These are phyloP conservation scores for Phocoena phocoena DNA, from an alignment of 2,113 vertebrate genomes.

Conservation along the genomic window DNA sequence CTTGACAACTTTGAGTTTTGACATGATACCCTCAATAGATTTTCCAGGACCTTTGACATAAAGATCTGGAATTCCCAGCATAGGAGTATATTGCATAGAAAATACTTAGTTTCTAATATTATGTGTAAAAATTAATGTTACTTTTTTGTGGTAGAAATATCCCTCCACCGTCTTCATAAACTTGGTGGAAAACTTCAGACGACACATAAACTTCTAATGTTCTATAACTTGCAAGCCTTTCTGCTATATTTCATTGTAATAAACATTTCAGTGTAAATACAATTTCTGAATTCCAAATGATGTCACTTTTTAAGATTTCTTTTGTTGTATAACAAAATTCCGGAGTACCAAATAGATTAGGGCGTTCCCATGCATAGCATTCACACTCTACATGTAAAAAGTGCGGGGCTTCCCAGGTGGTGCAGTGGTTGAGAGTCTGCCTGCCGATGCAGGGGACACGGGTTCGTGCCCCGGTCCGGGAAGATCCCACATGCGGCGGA, in stretches of 20 bases:
- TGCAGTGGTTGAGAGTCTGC: too few relatives aligned
- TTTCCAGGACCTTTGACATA: background rate
- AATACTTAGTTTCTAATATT: background rate
- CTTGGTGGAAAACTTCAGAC: background rate
- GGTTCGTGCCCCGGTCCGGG: too few relatives aligned
- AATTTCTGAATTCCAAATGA: background rate
- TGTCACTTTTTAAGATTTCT: background rate
- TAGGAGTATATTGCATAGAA: background rate
- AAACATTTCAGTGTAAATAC: background rate
- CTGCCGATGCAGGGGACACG: too few relatives aligned
- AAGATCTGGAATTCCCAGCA: background rate
- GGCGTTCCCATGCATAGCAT: background rate
- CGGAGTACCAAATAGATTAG: background rate
- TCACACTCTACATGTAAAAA: background rate
- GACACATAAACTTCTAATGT: background rate
- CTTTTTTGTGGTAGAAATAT: background rate
- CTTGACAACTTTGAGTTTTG: background rate
- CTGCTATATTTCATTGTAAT: background rate
- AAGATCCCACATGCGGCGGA: too few relatives aligned
- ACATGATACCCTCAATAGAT: background rate
- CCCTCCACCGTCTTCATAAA: background rate
- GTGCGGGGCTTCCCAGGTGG: too few relatives aligned
- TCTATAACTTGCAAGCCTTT: background rate
- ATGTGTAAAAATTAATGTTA: background rate
- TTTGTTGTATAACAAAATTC: background rate